Evolutionary conservation across 23 tunicate species (phyloP), one percentile per base, ranked within the genome.

Genomic region (Trididemnum clinides): DNA sequence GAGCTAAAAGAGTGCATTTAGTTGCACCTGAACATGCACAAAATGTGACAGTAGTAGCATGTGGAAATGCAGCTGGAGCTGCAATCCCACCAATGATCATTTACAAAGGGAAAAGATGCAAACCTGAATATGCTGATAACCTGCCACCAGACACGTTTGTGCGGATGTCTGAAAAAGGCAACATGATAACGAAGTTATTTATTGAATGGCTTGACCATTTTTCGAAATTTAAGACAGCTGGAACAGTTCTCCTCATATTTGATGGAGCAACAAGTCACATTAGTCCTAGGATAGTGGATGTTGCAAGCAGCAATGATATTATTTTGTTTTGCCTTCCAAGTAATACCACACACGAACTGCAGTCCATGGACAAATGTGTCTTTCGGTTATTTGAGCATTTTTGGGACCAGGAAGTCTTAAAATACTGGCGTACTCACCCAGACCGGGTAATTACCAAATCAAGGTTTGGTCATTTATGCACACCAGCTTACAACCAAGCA

Each of bases 401-500:
- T 37, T 82, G 86, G 86, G 86, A 82, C 35, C 35, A 28, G 37
- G 77, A 82, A 64, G 77, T 82, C 33, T 64, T 82, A 65, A 82
- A 82, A 54, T 82, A 22, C 34, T 82, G 86, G n/a, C 59, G 86
- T 10, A 35, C 86, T 37, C 86, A 82, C 23, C 86, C 86, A 38
- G 86, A 82, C n/a, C 76, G 86, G 5, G 25, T 33, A 34, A 64
- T 64, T 25, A 64, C 77, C 25, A 82, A 82, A 64, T 33, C 86
- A 64, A 64, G 86, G 37, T 59, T 82, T 82, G 86, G 76, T 4
- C 22, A 6, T 65, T 19, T 82, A 36, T 82, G 86, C 86, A 35
- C 86, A 63, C 86, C 77, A 28, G 86, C 59, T 23, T 82, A 64
- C 75, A 64, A 82, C 76, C 35, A 82, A 82, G 77, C 86, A 25